Conservation (phyloP, 2,888 invertebrate genomes). For the Ophion costatus region DNA sequence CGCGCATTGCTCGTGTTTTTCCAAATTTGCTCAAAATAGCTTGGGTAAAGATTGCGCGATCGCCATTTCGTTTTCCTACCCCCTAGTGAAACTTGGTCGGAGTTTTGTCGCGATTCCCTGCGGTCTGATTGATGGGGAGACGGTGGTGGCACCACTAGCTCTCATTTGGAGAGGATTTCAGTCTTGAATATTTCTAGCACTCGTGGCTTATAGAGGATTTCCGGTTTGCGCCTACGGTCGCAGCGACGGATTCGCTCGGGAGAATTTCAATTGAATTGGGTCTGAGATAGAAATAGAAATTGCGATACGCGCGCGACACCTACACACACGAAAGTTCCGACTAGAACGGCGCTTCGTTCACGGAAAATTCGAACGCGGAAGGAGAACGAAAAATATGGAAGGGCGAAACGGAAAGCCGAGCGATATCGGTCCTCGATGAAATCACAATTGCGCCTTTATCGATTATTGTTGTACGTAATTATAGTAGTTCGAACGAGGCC, state of each 20-base stretch:
- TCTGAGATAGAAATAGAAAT: not conserved
- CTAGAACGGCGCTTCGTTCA: too few species aligned
- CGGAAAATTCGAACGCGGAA: not conserved
- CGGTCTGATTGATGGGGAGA: not conserved
- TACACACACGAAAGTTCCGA: not conserved
- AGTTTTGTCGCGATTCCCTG: too few species aligned
- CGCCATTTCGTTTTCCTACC: too few species aligned
- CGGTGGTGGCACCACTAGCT: not conserved
- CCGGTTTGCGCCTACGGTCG: too few species aligned
- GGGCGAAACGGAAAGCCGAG: not conserved
- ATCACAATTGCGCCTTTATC: constrained; percentile 19
- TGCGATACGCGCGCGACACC: too few species aligned
- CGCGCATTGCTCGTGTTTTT: not conserved
- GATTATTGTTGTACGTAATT: constrained; percentile 37
- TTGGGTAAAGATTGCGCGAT: too few species aligned
- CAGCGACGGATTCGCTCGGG: too few species aligned
- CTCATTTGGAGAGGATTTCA: not conserved
- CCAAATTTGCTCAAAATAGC: too few species aligned
- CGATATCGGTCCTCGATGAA: not conserved
- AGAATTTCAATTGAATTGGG: not conserved
- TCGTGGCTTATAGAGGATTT: too few species aligned
- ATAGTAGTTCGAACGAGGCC: constrained; percentile 20
- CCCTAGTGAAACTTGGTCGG: too few species aligned
- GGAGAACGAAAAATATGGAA: not conserved
- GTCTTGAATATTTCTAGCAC: not conserved